These are phyloP conservation scores for Thyatira batis DNA, from an alignment of 2,888 invertebrate species.

Conservation along the genomic window DNA sequence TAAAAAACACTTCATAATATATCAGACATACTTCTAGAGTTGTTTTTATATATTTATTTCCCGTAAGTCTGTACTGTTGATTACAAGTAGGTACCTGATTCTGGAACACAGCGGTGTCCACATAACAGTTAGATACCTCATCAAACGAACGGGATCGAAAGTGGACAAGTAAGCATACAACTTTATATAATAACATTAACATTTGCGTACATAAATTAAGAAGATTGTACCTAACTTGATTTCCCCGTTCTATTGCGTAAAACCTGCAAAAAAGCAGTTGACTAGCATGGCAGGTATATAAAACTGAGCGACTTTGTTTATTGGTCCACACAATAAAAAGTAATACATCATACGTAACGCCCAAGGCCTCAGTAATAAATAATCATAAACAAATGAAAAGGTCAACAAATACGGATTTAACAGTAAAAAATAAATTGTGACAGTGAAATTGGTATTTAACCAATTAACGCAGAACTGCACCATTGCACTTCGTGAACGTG, in stretches of 20 bases:
- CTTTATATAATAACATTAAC: conserved; percentile 2
- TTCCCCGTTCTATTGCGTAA: background rate
- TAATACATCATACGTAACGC: background rate
- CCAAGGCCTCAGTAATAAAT: background rate
- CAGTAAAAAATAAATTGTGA: background rate
- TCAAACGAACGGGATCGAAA: conserved; percentile 11
- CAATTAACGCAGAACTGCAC: background rate
- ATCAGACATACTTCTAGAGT: too few relatives aligned
- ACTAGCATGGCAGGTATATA: background rate
- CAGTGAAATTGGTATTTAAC: background rate
- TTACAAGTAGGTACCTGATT: conserved; percentile 15
- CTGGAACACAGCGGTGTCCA: conserved; percentile 22
- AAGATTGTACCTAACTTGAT: background rate
- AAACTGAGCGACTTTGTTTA: background rate
- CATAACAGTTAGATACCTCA: conserved; percentile 10
- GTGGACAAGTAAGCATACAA: conserved; percentile 6
- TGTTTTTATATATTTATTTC: too few relatives aligned
- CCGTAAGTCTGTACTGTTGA: too few relatives aligned
- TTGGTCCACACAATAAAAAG: background rate
- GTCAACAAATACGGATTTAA: background rate
- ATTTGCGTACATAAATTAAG: background rate
- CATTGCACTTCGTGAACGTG: background rate
- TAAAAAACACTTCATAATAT: too few relatives aligned
- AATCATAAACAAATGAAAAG: background rate
- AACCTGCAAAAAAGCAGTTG: background rate